Evolutionary conservation across 2,113 vertebrate genomes (phyloP).

Genomic region (Gopherus flavomarginatus): DNA sequence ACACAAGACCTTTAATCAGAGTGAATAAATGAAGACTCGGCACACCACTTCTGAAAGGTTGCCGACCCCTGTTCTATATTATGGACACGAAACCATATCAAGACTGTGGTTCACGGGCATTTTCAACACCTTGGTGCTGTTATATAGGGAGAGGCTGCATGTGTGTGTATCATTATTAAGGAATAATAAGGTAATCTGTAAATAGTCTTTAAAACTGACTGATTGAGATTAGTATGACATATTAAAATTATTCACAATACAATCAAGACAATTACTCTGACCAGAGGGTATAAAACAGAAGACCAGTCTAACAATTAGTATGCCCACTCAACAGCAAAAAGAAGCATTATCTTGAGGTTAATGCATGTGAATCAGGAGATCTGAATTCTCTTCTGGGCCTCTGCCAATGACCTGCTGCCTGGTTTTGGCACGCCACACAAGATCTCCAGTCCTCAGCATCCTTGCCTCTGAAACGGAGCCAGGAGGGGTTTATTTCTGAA

Average conservation of each 20-base stretch:
- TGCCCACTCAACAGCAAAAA: background rate
- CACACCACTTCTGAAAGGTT: too few species aligned
- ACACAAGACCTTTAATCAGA: too few species aligned
- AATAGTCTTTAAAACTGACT: background rate
- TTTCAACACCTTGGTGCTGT: background rate
- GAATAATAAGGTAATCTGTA: background rate
- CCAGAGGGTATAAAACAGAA: background rate
- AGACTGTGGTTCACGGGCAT: rapidly evolving
- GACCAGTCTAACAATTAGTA: background rate
- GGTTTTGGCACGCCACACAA: background rate
- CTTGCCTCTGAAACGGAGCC: background rate
- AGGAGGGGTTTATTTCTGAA: background rate
- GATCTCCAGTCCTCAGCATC: too few species aligned
- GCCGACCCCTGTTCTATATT: background rate
- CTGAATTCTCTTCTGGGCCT: background rate
- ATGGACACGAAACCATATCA: rapidly evolving
- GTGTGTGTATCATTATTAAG: background rate
- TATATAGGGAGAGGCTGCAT: background rate
- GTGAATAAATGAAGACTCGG: too few species aligned
- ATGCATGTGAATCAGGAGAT: background rate
- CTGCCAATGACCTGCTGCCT: background rate
- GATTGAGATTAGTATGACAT: background rate
- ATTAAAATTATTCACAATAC: background rate
- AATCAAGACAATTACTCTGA: background rate
- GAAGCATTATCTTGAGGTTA: background rate